A percentile compares a stretch with the other conserved stretches of the same genome.
phyloP scores from a whole-genome alignment of 1,140 invertebrate species.

The Trichogramma pretiosum region DNA sequence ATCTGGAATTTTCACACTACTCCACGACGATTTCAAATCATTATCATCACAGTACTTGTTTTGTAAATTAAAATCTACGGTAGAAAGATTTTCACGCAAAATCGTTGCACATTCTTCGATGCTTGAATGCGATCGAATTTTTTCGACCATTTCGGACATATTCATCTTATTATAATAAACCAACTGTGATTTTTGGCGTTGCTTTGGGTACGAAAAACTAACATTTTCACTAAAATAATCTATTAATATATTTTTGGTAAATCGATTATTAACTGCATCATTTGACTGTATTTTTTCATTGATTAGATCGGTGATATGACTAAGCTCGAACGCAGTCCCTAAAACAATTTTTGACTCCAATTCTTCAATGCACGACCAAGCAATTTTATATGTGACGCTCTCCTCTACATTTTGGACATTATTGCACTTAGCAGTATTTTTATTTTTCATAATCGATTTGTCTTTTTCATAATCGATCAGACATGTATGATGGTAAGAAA shows the following conservation, averaged over 20 bases:
- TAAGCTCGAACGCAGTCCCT: not conserved
- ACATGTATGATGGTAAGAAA: too few relatives aligned
- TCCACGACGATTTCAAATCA: conserved; percentile 3
- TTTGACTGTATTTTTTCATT: not conserved
- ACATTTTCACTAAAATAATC: conserved; percentile 6
- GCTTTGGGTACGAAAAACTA: conserved; percentile 1
- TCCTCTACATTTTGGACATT: too few relatives aligned
- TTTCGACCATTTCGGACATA: not conserved
- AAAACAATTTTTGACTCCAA: not conserved
- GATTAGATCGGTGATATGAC: not conserved
- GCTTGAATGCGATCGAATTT: not conserved
- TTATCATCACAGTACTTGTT: conserved; percentile 7
- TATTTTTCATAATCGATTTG: too few relatives aligned
- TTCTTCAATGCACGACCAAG: too few relatives aligned
- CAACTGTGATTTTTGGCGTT: not conserved
- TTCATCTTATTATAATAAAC: not conserved
- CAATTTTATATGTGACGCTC: too few relatives aligned
- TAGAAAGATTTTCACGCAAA: not conserved
- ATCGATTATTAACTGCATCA: not conserved
- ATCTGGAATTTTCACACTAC: conserved; percentile 2
- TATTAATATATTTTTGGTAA: not conserved
- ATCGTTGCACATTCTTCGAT: not conserved
- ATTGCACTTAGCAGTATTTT: too few relatives aligned
- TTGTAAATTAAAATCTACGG: conserved; percentile 3
- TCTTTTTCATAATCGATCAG: too few relatives aligned